Evolutionary conservation across 35 echinoderm and acorn worm species (phyloP).

Genomic region (Apostichopus californicus): DNA sequence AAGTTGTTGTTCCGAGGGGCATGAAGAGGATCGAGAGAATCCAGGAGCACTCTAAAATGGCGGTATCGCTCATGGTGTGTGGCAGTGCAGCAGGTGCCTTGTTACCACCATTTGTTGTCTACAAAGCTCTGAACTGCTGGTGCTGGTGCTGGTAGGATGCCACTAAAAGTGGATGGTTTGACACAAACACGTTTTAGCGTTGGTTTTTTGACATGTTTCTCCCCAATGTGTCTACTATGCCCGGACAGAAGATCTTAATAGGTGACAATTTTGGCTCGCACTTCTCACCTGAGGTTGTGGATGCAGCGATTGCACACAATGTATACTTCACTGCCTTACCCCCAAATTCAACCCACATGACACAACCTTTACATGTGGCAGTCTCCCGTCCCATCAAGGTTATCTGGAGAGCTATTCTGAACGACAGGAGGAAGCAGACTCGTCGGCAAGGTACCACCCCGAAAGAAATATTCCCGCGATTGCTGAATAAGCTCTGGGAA

Average conservation of each 20-base stretch:
- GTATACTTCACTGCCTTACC: conserved; percentile 50
- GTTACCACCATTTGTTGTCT: too few relatives aligned
- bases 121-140: background rate
- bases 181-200: conserved; percentile 41
- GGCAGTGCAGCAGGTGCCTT: conserved; percentile 15
- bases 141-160: conserved; percentile 36
- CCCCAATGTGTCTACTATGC: background rate
- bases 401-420: background rate
- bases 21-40: conserved; percentile 21
- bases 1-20: conserved; percentile 18
- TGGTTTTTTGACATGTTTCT: conserved; percentile 56
- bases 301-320: conserved; percentile 29
- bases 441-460: conserved; percentile 24
- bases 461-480: conserved; percentile 11
- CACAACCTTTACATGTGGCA: conserved; percentile 51
- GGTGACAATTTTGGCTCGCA: conserved; percentile 28
- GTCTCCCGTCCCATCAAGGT: conserved; percentile 35
- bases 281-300: conserved; percentile 50
- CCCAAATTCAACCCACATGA: conserved; percentile 53
- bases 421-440: background rate
- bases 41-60: conserved; percentile 45
- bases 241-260: background rate
- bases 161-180: conserved; percentile 61
- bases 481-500: conserved; percentile 38
- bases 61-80: conserved; percentile 36